Percentiles rank a stretch among this genome's conserved stretches.
phyloP scores from a whole-genome alignment of 2,797 vertebrate genomes.

The Peromyscus melanophrys region DNA sequence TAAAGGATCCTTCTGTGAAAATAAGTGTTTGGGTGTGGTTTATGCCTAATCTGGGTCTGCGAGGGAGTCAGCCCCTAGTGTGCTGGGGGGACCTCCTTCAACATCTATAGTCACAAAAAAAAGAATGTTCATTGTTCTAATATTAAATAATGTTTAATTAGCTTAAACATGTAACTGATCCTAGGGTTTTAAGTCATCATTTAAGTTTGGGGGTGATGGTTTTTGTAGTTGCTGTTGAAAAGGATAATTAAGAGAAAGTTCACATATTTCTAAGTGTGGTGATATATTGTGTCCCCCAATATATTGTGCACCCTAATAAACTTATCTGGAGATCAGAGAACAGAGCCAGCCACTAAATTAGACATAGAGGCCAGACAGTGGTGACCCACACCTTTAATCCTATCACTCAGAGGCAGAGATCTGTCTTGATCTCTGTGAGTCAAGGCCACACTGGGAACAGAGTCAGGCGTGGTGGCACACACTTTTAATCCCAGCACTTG shows the following conservation, averaged over 20 bases:
- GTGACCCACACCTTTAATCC: too few relatives aligned
- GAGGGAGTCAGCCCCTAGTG: neutral
- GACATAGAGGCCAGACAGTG: too few relatives aligned
- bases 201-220: neutral
- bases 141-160: constrained; percentile 36
- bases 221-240: neutral
- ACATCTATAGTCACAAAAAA: neutral
- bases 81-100: neutral
- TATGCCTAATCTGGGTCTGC: neutral
- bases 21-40: neutral
- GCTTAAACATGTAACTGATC: neutral
- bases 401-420: too few relatives aligned
- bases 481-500: too few relatives aligned
- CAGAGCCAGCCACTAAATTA: too few relatives aligned
- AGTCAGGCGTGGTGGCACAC: too few relatives aligned
- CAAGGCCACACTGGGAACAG: too few relatives aligned
- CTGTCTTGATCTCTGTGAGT: too few relatives aligned
- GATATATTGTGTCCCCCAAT: too few relatives aligned
- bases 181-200: neutral
- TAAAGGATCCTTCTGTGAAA: neutral
- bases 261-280: neutral
- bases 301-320: too few relatives aligned
- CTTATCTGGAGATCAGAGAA: too few relatives aligned
- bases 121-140: neutral
- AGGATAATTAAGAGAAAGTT: neutral